phyloP scores from a whole-genome alignment of 2,113 vertebrate genomes.

The Pollimyrus isidori region DNA sequence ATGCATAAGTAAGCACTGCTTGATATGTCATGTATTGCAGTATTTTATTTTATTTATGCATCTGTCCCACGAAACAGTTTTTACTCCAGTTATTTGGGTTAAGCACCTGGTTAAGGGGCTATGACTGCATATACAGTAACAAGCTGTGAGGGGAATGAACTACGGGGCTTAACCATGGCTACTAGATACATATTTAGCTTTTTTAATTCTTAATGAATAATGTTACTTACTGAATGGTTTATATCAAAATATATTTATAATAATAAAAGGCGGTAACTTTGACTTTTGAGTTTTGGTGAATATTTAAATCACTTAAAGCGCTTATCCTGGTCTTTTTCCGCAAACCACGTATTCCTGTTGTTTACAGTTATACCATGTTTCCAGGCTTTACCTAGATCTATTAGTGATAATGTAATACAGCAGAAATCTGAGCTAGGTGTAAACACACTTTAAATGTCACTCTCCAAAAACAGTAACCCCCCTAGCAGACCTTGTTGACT shows the following conservation, averaged over 20 bases:
- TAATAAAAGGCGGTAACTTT: neutral
- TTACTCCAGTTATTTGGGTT: neutral
- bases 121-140: neutral
- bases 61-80: neutral
- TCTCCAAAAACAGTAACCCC: neutral
- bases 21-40: neutral
- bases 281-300: neutral
- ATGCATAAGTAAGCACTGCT: conserved; percentile 84
- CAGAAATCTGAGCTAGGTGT: neutral
- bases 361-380: neutral
- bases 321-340: neutral
- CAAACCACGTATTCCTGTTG: neutral
- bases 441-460: neutral
- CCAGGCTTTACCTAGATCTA: neutral
- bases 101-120: neutral
- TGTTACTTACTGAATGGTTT: neutral
- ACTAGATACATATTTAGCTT: neutral
- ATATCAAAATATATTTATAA: neutral
- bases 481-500: neutral
- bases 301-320: neutral
- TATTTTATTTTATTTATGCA: neutral
- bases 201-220: neutral
- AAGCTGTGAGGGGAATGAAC: neutral
- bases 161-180: neutral
- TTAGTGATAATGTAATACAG: neutral